A percentile compares a stretch with the other conserved stretches of the same genome.
Evolutionary conservation across 2,888 invertebrate species (phyloP).

Genomic region (Piscicola geometra): DNA sequence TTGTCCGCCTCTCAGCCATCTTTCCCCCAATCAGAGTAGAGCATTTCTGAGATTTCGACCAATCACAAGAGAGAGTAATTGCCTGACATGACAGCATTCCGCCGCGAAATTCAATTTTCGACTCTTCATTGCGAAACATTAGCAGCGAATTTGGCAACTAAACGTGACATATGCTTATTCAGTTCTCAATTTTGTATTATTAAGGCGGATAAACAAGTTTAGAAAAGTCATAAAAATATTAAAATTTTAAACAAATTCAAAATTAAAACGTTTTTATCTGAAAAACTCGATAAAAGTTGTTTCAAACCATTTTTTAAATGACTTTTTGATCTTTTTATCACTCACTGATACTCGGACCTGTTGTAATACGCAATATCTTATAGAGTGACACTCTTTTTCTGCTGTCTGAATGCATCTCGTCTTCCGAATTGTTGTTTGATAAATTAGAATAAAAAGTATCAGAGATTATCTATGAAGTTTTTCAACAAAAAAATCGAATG

Average conservation of each 20-base stretch:
- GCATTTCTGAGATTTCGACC: neutral
- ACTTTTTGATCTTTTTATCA: too few relatives aligned
- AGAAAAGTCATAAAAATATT: too few relatives aligned
- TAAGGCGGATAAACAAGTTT: too few relatives aligned
- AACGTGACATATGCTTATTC: too few relatives aligned
- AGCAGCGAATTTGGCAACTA: too few relatives aligned
- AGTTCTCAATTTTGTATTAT: too few relatives aligned
- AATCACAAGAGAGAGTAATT: neutral
- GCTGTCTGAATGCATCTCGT: neutral
- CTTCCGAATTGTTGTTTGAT: neutral
- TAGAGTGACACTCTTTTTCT: neutral
- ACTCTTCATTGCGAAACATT: neutral
- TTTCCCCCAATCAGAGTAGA: neutral
- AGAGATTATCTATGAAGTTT: neutral
- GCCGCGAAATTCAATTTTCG: conserved; percentile 8
- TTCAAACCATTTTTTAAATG: too few relatives aligned
- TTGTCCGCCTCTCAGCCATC: neutral
- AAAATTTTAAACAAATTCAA: too few relatives aligned
- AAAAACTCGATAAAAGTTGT: too few relatives aligned
- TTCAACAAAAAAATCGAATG: neutral
- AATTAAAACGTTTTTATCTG: too few relatives aligned
- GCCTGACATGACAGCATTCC: neutral
- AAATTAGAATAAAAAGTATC: neutral
- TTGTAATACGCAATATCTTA: too few relatives aligned
- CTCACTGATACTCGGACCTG: too few relatives aligned